These are phyloP conservation scores for Alouatta palliata DNA, from an alignment of 2,113 vertebrate species.

Conservation along the genomic window DNA sequence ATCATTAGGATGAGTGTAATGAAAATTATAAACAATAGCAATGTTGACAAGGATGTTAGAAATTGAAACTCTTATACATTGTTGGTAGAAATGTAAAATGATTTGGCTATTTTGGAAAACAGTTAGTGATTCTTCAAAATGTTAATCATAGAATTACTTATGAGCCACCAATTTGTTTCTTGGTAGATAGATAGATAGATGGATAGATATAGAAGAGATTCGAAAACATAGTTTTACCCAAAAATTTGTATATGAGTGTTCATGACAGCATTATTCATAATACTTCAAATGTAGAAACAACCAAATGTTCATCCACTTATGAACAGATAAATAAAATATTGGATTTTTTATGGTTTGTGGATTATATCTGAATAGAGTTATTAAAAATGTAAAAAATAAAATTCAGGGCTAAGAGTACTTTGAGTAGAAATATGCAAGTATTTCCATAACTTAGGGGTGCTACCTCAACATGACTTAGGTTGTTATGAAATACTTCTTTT, in stretches of 20 bases:
- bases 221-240: background rate
- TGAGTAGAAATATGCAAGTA: background rate
- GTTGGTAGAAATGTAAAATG: background rate
- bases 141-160: background rate
- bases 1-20: background rate
- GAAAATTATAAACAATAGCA: background rate
- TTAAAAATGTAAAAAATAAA: background rate
- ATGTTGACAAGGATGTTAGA: background rate
- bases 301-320: background rate
- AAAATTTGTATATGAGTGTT: background rate
- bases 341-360: background rate
- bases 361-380: background rate
- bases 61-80: background rate
- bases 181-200: background rate
- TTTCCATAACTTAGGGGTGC: background rate
- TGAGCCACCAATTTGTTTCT: background rate
- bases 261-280: background rate
- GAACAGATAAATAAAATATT: background rate
- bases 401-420: background rate
- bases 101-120: background rate
- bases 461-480: background rate
- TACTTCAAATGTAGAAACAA: background rate
- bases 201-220: background rate
- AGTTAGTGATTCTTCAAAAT: background rate
- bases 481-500: background rate